Evolutionary conservation across 2,797 vertebrate species (phyloP), one percentile per base, ranked within the genome.

Genomic region (Megalops cyprinoides): DNA sequence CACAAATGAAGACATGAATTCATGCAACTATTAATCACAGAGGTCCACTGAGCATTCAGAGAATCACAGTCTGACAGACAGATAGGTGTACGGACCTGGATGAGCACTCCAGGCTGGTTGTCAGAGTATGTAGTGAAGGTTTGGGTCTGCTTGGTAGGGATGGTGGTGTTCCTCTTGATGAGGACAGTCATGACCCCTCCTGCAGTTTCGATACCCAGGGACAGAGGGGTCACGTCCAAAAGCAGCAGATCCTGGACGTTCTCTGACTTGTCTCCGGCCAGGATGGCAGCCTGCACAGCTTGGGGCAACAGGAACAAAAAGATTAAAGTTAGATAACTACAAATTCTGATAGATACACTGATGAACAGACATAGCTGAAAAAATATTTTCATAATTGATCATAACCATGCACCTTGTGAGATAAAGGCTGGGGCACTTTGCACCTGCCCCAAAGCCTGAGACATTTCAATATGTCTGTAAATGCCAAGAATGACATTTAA

Each of bases 121-220:
- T 96, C 95, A 78, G 94, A 94, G 82, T 96, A 95, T 77, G 94
- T 95, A 84, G 93, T 96, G 85, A 96, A 96, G n/a, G 93, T 94
- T 85, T 95, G 95, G 53, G 94, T 96, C 89, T 96, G 95, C 87
- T 96, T 96, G 76, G 94, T 95, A 74, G 95, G 94, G 77, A 96
- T 95, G 44, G 95, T 95, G 81, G 95, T 95, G 91, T 95, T 96
- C 79, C 95, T 94, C 86, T 96, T 96, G 89, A 96, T 96, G 87
- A 96, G 93, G 49, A 95, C 92, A 58, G 95, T 96, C 95, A 96
- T 95, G 34, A 95, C 94, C 74, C 95, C 95, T 85, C 95, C 95
- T 87, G 95, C 94, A 1, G 95, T 95, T 84, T 96, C 95, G 76
- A 96, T 95, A 90, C 95, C 95, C 91, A 96, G 87, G 78, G 94